phyloP scores from a whole-genome alignment of 2,888 invertebrate species.

The Nymphalis urticae region DNA sequence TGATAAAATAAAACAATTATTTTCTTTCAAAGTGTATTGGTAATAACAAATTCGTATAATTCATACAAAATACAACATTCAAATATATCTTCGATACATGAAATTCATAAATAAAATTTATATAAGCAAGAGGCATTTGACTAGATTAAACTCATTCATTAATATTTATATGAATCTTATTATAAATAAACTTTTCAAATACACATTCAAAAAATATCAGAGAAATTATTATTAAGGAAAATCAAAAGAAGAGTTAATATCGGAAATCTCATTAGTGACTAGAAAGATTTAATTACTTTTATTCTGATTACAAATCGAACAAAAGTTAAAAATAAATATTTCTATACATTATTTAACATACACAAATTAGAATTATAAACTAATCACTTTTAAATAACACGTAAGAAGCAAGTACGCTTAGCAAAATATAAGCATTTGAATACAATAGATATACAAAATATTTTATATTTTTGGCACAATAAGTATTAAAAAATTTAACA shows the following conservation, averaged over 20 bases:
- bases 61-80: constrained; percentile 74
- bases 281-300: background rate
- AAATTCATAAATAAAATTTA: constrained; percentile 40
- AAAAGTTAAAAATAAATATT: background rate
- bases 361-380: background rate
- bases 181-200: background rate
- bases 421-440: constrained; percentile 9
- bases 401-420: background rate
- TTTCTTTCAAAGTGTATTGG: constrained; percentile 63
- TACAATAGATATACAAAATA: constrained; percentile 4
- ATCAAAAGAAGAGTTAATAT: no score
- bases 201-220: background rate
- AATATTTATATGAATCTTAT: background rate
- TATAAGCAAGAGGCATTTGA: constrained; percentile 42
- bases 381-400: background rate
- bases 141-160: constrained; percentile 38
- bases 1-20: constrained; percentile 26
- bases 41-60: constrained; percentile 68
- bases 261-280: no score
- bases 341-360: background rate
- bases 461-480: constrained; percentile 55
- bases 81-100: constrained; percentile 53
- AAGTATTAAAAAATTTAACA: constrained; percentile 29
- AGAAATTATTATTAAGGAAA: background rate
- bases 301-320: background rate